A percentile compares a stretch with the other conserved stretches of the same genome.
These are phyloP conservation scores for Noctua comes DNA, from an alignment of 2,888 invertebrate genomes.

Conservation along the genomic window DNA sequence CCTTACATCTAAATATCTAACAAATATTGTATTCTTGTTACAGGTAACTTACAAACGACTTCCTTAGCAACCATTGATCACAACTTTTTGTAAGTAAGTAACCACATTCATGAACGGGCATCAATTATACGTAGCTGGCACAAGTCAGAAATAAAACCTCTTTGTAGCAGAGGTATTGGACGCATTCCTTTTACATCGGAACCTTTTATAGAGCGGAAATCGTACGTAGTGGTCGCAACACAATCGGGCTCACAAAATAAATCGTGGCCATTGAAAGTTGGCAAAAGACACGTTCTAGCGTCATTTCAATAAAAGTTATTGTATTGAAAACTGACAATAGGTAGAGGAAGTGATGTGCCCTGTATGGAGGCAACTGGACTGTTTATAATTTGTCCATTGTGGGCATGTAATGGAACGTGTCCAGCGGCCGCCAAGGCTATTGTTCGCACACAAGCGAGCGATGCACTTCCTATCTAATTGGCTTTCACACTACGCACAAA, in stretches of 20 bases:
- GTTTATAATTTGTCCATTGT: constrained; percentile 90
- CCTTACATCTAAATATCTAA: constrained; percentile 58
- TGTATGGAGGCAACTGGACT: constrained; percentile 89
- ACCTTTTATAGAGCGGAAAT: constrained; percentile 86
- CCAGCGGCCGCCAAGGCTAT: constrained; percentile 76
- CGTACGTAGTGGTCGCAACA: constrained; percentile 81
- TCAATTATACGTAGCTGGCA: constrained; percentile 75
- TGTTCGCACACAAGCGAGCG: constrained; percentile 78
- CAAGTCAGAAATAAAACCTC: constrained; percentile 79
- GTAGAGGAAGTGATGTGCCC: constrained; percentile 88
- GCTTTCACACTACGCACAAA: constrained; percentile 80
- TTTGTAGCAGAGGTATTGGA: constrained; percentile 77
- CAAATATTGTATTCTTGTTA: constrained; percentile 76
- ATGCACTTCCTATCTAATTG: constrained; percentile 84
- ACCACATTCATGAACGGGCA: constrained; percentile 68
- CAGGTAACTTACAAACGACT: constrained; percentile 82
- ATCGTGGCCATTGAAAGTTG: constrained; percentile 82
- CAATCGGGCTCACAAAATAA: constrained; percentile 86
- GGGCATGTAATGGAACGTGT: constrained; percentile 83
- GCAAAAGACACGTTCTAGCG: constrained; percentile 84
- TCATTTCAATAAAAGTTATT: constrained; percentile 90
- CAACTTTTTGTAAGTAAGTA: constrained; percentile 74
- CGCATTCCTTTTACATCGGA: constrained; percentile 79
- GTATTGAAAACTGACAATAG: constrained; percentile 89
- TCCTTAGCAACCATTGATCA: constrained; percentile 71